Conservation (phyloP, 2,888 invertebrate genomes). For the Agriopis aurantiaria region DNA sequence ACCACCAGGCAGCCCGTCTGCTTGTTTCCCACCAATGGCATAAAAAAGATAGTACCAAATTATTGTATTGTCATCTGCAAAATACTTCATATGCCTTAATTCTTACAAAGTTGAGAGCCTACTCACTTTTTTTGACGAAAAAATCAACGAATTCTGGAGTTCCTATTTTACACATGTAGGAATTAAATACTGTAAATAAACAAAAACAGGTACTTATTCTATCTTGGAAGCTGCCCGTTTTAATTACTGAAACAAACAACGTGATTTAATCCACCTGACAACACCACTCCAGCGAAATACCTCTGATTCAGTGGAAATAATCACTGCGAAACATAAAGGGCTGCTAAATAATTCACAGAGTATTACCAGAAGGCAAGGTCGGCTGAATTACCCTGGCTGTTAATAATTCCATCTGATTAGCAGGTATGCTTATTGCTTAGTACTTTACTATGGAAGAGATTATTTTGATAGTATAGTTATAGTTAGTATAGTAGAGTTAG, state of each 20-base stretch:
- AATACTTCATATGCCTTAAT: no score
- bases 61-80: no score
- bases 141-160: no score
- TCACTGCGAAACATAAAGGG: slow-evolving; percentile 48
- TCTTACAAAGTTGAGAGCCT: no score
- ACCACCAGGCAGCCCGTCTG: no score
- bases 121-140: no score
- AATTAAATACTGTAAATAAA: not conserved
- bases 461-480: slow-evolving; percentile 32
- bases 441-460: not conserved
- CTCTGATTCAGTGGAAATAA: slow-evolving; percentile 42
- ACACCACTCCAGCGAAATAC: slow-evolving; percentile 44
- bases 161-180: no score
- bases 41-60: no score
- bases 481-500: not conserved
- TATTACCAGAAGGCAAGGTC: slow-evolving; percentile 53
- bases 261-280: slow-evolving; percentile 34
- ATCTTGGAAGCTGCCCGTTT: not conserved
- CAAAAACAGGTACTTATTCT: not conserved
- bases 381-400: slow-evolving; percentile 54
- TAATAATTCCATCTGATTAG: slow-evolving; percentile 57
- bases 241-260: slow-evolving; percentile 27
- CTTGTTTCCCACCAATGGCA: no score
- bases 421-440: not conserved
- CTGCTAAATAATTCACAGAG: slow-evolving; percentile 53